phyloP scores from a whole-genome alignment of 1,140 invertebrate species.

The Mycetomoellerius zeteki region DNA sequence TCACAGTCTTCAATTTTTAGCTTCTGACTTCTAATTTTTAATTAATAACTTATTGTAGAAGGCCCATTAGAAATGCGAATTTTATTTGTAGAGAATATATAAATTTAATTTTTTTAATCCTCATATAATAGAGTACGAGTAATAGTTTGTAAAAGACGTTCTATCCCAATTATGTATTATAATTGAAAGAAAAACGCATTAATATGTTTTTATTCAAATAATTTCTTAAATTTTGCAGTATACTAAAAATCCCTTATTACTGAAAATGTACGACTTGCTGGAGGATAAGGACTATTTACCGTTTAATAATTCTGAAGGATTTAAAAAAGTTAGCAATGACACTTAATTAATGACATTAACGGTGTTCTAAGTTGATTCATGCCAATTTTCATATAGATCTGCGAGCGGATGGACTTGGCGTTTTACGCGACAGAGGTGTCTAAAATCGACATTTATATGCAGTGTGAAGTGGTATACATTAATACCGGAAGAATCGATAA shows the following conservation, averaged over 20 bases:
- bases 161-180: neutral
- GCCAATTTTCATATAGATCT: conserved; percentile 51
- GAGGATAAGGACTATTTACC: conserved; percentile 53
- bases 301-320: conserved; percentile 23
- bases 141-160: neutral
- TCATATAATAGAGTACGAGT: too few relatives aligned
- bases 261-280: conserved; percentile 28
- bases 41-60: too few relatives aligned
- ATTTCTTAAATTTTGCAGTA: conserved; percentile 43
- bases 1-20: too few relatives aligned
- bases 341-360: conserved; percentile 26
- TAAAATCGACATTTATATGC: neutral
- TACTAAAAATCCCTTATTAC: neutral
- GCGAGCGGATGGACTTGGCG: conserved; percentile 57
- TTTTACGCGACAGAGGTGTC: conserved; percentile 55
- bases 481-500: conserved; percentile 48
- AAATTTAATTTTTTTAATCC: neutral
- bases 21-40: too few relatives aligned
- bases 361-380: neutral
- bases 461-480: conserved; percentile 38
- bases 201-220: conserved; percentile 2
- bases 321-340: conserved; percentile 59
- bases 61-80: too few relatives aligned
- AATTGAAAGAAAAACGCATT: neutral
- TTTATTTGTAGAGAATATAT: neutral